Evolutionary conservation across 2,888 invertebrate genomes (phyloP).

Genomic region (Folsomia candida): DNA sequence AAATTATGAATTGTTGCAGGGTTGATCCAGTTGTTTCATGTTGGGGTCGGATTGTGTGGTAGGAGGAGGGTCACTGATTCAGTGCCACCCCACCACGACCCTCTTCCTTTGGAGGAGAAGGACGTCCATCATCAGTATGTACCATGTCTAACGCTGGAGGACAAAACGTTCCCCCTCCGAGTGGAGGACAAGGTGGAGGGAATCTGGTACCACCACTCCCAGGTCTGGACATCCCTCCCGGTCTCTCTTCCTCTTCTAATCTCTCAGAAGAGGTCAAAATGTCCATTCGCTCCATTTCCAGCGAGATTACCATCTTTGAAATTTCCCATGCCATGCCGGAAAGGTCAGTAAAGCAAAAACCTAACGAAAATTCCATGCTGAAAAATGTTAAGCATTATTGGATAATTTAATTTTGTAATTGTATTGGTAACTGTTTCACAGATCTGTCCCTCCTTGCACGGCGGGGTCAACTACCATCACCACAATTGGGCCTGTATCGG

Average conservation of each 20-base stretch:
- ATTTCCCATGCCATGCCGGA: constrained; percentile 47
- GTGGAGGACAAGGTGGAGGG: neutral
- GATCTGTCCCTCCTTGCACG: constrained; percentile 33
- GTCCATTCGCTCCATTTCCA: constrained; percentile 48
- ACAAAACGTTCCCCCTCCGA: neutral
- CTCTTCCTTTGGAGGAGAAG: neutral
- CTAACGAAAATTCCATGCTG: too few relatives aligned
- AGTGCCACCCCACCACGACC: neutral
- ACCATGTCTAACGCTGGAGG: neutral
- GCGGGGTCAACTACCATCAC: constrained; percentile 43
- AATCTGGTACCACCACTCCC: neutral
- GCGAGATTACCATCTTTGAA: constrained; percentile 50
- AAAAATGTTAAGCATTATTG: too few relatives aligned
- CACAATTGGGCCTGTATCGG: constrained; percentile 27
- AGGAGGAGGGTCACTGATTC: neutral
- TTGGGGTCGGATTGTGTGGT: neutral
- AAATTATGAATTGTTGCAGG: too few relatives aligned
- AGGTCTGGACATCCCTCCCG: constrained; percentile 20
- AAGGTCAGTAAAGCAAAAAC: too few relatives aligned
- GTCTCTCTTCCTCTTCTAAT: constrained; percentile 30
- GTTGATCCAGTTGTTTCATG: neutral
- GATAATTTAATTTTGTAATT: too few relatives aligned
- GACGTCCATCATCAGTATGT: too few relatives aligned
- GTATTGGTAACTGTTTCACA: too few relatives aligned
- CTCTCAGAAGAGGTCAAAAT: constrained; percentile 48